Percentiles rank a stretch among this genome's conserved stretches.
phyloP scores from a whole-genome alignment of 1,140 invertebrate species.

The Hyphantria cunea region DNA sequence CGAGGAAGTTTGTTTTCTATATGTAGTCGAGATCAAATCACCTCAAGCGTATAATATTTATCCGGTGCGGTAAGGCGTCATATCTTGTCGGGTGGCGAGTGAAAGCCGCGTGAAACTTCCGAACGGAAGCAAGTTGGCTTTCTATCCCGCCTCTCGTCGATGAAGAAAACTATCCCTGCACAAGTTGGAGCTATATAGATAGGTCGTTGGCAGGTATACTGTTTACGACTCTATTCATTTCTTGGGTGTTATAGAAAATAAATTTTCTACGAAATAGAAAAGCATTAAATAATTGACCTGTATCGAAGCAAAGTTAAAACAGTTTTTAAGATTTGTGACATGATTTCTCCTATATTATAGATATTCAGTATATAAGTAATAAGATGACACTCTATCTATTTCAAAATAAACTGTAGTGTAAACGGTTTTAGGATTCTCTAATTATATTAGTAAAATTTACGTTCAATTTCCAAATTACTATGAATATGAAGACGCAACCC shows the following conservation, averaged over 20 bases:
- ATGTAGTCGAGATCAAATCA: slow-evolving; percentile 33
- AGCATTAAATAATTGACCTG: slow-evolving; percentile 12
- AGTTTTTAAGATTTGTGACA: not conserved
- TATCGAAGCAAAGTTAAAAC: not conserved
- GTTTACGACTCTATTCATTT: slow-evolving; percentile 31
- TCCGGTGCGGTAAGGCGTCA: slow-evolving; percentile 34
- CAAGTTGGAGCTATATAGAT: slow-evolving; percentile 15
- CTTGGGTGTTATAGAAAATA: slow-evolving; percentile 27
- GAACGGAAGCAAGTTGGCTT: slow-evolving; percentile 71
- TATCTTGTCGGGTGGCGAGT: slow-evolving; percentile 53
- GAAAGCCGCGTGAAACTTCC: slow-evolving; percentile 72
- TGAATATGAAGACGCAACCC: too few relatives aligned
- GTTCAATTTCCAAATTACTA: too few relatives aligned
- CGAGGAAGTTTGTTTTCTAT: slow-evolving; percentile 23
- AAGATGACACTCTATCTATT: too few relatives aligned
- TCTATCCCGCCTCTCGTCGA: slow-evolving; percentile 68
- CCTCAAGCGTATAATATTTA: slow-evolving; percentile 38
- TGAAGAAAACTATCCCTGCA: slow-evolving; percentile 58
- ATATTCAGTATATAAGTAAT: too few relatives aligned
- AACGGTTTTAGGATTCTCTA: too few relatives aligned
- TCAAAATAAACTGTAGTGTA: too few relatives aligned
- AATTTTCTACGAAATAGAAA: slow-evolving; percentile 16
- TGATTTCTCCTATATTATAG: too few relatives aligned
- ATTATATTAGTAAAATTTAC: too few relatives aligned
- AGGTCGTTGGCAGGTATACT: slow-evolving; percentile 26